phyloP scores from a whole-genome alignment of 2,113 vertebrate species.

The cattle (Bos taurus) region DNA sequence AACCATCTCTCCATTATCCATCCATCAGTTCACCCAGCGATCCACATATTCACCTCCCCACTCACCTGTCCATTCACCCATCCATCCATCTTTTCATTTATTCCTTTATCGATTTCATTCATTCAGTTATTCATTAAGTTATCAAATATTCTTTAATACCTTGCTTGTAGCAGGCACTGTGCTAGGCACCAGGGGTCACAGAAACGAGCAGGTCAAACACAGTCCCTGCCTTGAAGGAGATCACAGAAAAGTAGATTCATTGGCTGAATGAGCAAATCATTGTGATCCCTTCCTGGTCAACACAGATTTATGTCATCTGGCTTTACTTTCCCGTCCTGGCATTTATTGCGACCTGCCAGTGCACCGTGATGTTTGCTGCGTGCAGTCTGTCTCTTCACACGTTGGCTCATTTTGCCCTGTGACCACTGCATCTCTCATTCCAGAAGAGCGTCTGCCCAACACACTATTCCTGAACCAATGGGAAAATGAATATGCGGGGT shows the following conservation, averaged over 20 bases:
- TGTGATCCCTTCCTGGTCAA: not conserved
- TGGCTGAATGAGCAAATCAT: not conserved
- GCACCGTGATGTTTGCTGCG: too few species aligned
- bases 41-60: too few species aligned
- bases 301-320: not conserved
- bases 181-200: not conserved
- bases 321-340: not conserved
- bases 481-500: not conserved
- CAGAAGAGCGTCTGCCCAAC: not conserved
- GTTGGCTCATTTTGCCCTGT: not conserved
- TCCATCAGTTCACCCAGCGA: accelerated
- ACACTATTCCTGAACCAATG: not conserved
- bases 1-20: not conserved
- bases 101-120: not conserved
- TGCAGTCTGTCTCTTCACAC: not conserved
- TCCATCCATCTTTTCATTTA: too few species aligned
- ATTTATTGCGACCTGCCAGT: not conserved
- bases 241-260: not conserved
- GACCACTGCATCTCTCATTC: not conserved
- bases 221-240: not conserved
- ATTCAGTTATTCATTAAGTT: not conserved
- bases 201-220: not conserved
- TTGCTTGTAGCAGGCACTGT: not conserved
- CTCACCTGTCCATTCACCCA: not conserved
- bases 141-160: not conserved